Base-by-base conservation (phyloP, 2,113 vertebrate genomes). In the Jaculus jaculus region DNA sequence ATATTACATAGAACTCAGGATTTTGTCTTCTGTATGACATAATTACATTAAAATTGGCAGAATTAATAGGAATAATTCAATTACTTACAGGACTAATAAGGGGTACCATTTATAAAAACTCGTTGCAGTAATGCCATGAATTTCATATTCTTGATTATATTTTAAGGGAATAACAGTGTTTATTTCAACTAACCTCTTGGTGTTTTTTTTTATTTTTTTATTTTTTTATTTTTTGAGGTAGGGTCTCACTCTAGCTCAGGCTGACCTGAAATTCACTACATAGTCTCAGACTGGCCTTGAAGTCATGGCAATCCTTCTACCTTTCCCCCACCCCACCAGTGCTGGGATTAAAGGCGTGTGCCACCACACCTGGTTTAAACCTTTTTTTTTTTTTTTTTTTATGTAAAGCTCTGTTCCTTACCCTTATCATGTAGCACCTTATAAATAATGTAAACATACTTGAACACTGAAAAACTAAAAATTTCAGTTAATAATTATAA, bases 401-500 rank as follows among this genome's bases (percentile, higher is more conserved):
- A 13, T 86, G 37, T 78, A 51, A 96, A 92, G 18, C 39, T 37
- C 9, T 92, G 71, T 92, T 87, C 94, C 23, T 91, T 89, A 85
- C 51, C 3, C 39, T 92, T 88, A 87, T 54, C 23, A 66, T 81
- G 15, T 68, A 95, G 78, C 11, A 81, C 23, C 15, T 0, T 92
- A 92, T 85, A 17, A 80, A 24, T 96, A 86, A 71, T 92, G 47
- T 91, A 37, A 95, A 91, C 58, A 81, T 30, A 4, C 34, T 94
- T 90, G 91, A 91, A 15, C 89, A 93, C 85, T 75, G 75, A 75
- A 97, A 96, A 96, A 95, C 73, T 77, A 91, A 3, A 96, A 93
- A 80, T 61, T 28, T 32, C 66, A 92, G 39, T 74, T 96, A 75
- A 58, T 95, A 94, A 16, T 94, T 8, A 54, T 10, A 54, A 54